Percentiles rank a stretch among this genome's conserved stretches.
phyloP scores from a whole-genome alignment of 2,888 invertebrate species.

The Hirtodrosophila confusa region DNA sequence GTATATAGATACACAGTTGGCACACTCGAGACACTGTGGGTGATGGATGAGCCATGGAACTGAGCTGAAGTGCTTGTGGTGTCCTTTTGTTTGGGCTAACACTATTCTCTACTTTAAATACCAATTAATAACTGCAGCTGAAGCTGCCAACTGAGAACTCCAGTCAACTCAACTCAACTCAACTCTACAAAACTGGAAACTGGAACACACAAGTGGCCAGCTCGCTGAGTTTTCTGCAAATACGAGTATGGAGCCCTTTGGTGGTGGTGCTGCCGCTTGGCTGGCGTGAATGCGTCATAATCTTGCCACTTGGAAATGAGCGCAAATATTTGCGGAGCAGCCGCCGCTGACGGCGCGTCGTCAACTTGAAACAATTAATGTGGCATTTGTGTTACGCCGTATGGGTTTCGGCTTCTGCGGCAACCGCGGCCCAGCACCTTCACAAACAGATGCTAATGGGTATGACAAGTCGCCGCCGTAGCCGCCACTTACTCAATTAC shows the following conservation, averaged over 20 bases:
- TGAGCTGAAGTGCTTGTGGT: slow-evolving; percentile 66
- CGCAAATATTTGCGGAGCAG: slow-evolving; percentile 67
- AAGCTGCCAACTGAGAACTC: slow-evolving; percentile 47
- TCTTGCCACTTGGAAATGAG: slow-evolving; percentile 79
- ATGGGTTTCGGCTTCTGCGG: slow-evolving; percentile 79
- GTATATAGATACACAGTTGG: slow-evolving; percentile 41
- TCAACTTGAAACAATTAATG: slow-evolving; percentile 81
- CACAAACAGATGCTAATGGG: slow-evolving; percentile 80
- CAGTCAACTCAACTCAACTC: too few relatives aligned
- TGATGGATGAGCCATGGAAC: slow-evolving; percentile 68
- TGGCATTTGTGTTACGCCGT: slow-evolving; percentile 80
- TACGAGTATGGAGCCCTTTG: slow-evolving; percentile 35
- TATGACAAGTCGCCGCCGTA: slow-evolving; percentile 74
- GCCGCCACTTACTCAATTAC: slow-evolving; percentile 79
- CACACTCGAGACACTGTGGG: slow-evolving; percentile 75
- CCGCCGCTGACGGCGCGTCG: slow-evolving; percentile 51
- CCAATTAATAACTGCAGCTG: slow-evolving; percentile 80
- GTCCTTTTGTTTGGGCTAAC: slow-evolving; percentile 76
- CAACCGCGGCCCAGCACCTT: slow-evolving; percentile 55
- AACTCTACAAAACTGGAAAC: slow-evolving; percentile 35
- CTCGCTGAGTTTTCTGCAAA: slow-evolving; percentile 64
- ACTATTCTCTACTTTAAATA: slow-evolving; percentile 80
- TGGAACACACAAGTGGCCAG: slow-evolving; percentile 78
- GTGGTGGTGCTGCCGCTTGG: slow-evolving; percentile 30
- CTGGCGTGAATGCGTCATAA: slow-evolving; percentile 81